Conservation (phyloP, 2,888 invertebrate genomes). For the Acronicta psi region DNA sequence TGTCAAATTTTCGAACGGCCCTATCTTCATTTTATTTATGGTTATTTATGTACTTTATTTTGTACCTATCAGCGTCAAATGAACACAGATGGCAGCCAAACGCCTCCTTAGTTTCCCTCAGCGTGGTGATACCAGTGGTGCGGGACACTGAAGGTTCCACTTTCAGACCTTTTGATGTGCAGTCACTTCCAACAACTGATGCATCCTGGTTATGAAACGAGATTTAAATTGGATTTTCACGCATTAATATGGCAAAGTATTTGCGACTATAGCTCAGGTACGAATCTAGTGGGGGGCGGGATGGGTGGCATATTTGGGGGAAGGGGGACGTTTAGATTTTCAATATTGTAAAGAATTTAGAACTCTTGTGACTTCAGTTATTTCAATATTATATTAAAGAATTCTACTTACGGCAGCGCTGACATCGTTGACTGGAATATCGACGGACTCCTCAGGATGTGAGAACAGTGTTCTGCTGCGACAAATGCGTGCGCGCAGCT, state of each 20-base stretch:
- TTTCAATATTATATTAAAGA: too few relatives aligned
- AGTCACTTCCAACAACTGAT: constrained; percentile 62
- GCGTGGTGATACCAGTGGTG: constrained; percentile 45
- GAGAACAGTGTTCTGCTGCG: constrained; percentile 73
- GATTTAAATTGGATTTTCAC: neutral
- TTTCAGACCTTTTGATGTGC: constrained; percentile 72
- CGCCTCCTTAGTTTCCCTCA: constrained; percentile 64
- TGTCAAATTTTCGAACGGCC: too few relatives aligned
- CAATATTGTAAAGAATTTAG: too few relatives aligned
- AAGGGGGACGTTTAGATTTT: too few relatives aligned
- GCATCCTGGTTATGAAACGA: constrained; percentile 59
- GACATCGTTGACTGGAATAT: constrained; percentile 28
- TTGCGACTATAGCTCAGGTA: too few relatives aligned
- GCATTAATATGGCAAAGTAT: too few relatives aligned
- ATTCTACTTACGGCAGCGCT: constrained; percentile 4
- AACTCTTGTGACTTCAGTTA: too few relatives aligned
- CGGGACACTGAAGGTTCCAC: constrained; percentile 52
- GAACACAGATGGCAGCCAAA: constrained; percentile 78
- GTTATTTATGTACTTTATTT: too few relatives aligned
- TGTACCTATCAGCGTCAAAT: constrained; percentile 81
- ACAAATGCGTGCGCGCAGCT: constrained; percentile 75
- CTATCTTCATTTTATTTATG: too few relatives aligned
- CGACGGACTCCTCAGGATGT: constrained; percentile 73
- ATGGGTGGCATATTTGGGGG: too few relatives aligned
- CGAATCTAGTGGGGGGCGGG: too few relatives aligned